Conservation (phyloP, 2,797 vertebrate species). For the Scomberomorus guttatus region DNA sequence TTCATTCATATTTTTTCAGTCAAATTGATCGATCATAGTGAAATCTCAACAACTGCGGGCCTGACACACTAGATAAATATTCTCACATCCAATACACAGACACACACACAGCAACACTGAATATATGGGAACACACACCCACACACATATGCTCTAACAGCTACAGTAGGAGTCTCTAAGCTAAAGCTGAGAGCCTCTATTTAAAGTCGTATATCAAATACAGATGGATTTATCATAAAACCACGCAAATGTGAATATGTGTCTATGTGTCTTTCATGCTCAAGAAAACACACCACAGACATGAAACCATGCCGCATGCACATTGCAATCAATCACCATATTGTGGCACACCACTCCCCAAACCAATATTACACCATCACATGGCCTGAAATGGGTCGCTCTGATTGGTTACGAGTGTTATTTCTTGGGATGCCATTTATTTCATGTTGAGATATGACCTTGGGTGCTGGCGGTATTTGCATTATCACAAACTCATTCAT, state of each 20-base stretch:
- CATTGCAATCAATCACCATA: slow-evolving; percentile 48
- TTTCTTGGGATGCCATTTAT: slow-evolving; percentile 49
- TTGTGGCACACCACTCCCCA: slow-evolving; percentile 22
- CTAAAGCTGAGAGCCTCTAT: slow-evolving; percentile 19
- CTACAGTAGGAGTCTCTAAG: slow-evolving; percentile 4
- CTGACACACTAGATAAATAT: slow-evolving; percentile 54
- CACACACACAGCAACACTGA: neutral
- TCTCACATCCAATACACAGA: slow-evolving; percentile 16
- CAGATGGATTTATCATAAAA: slow-evolving; percentile 40
- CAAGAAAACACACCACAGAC: slow-evolving; percentile 38
- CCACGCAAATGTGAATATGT: slow-evolving; percentile 42
- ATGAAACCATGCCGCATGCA: slow-evolving; percentile 24
- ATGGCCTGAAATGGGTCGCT: slow-evolving; percentile 25
- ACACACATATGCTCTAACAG: slow-evolving; percentile 23
- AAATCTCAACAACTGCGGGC: slow-evolving; percentile 26
- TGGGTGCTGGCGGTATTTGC: slow-evolving; percentile 35
- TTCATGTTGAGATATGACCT: slow-evolving; percentile 52
- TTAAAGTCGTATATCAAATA: slow-evolving; percentile 30
- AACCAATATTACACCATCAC: slow-evolving; percentile 45
- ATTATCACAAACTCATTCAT: slow-evolving; percentile 47
- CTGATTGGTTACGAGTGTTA: slow-evolving; percentile 43
- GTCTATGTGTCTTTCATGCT: slow-evolving; percentile 17
- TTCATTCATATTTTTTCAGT: slow-evolving; percentile 41
- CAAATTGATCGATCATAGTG: slow-evolving; percentile 53
- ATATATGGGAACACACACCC: slow-evolving; percentile 5